Percentiles rank a stretch among this genome's conserved stretches.
These are phyloP conservation scores for Cremastobaeus sp. DNA, from an alignment of 2,888 invertebrate species.

Conservation along the genomic window DNA sequence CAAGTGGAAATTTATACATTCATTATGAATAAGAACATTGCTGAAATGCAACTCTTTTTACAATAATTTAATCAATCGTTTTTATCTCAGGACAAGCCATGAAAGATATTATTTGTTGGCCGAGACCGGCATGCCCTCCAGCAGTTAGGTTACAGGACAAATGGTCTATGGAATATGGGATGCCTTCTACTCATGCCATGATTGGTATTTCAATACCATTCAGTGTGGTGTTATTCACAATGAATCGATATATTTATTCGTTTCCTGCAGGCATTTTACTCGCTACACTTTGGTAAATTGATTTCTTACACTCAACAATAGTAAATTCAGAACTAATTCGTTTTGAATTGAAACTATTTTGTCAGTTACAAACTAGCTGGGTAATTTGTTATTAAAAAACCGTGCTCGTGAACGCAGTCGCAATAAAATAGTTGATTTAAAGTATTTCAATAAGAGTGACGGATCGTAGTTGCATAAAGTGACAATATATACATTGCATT, in stretches of 20 bases:
- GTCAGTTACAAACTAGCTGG: too few species aligned
- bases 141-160: constrained; percentile 90
- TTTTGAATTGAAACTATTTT: too few species aligned
- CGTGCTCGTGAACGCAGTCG: too few species aligned
- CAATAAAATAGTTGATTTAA: too few species aligned
- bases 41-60: background rate
- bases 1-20: too few species aligned
- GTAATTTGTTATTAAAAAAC: too few species aligned
- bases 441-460: too few species aligned
- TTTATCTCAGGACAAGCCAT: constrained; percentile 85
- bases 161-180: constrained; percentile 95
- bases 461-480: constrained; percentile 4
- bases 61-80: background rate
- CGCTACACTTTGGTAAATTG: constrained; percentile 81
- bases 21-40: too few species aligned
- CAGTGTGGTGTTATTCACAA: constrained; percentile 88
- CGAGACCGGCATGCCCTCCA: constrained; percentile 89
- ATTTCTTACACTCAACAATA: background rate
- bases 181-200: constrained; percentile 97
- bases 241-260: constrained; percentile 88
- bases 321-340: too few species aligned
- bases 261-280: constrained; percentile 81
- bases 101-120: constrained; percentile 93
- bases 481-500: constrained; percentile 14
- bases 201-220: constrained; percentile 93